Conservation (phyloP, 2,888 invertebrate genomes). For the Beris chalybata region DNA sequence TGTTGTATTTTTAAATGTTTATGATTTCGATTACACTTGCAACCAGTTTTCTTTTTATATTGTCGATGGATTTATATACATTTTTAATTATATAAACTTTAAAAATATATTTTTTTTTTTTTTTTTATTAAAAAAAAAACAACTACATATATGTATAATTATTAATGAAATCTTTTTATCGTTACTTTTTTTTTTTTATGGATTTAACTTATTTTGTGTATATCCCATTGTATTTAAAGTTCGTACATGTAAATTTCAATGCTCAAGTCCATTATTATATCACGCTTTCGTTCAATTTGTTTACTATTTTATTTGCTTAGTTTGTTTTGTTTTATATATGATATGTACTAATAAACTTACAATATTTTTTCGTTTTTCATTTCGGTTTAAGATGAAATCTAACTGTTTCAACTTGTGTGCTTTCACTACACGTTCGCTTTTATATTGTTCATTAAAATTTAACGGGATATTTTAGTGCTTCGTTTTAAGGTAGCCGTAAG, state of each 20-base stretch:
- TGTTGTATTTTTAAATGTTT: no score
- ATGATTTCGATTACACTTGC: slow-evolving; percentile 20
- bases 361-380: slow-evolving; percentile 41
- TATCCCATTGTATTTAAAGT: slow-evolving; percentile 28
- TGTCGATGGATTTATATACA: slow-evolving; percentile 32
- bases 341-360: slow-evolving; percentile 47
- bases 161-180: slow-evolving; percentile 30
- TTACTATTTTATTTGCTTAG: slow-evolving; percentile 49
- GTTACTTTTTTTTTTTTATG: slow-evolving; percentile 24
- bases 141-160: slow-evolving; percentile 32
- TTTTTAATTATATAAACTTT: slow-evolving; percentile 30
- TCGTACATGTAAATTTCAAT: slow-evolving; percentile 49
- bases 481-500: slow-evolving; percentile 68
- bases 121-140: slow-evolving; percentile 31
- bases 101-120: slow-evolving; percentile 31
- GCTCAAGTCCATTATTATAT: slow-evolving; percentile 41
- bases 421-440: slow-evolving; percentile 26
- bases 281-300: slow-evolving; percentile 47
- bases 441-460: slow-evolving; percentile 38
- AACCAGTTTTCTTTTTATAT: slow-evolving; percentile 24
- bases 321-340: slow-evolving; percentile 27
- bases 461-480: slow-evolving; percentile 15
- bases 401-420: slow-evolving; percentile 40
- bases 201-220: slow-evolving; percentile 29
- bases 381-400: slow-evolving; percentile 41